These are phyloP conservation scores for Collichthys lucidus DNA, from an alignment of 2,113 vertebrate species.

Conservation along the genomic window DNA sequence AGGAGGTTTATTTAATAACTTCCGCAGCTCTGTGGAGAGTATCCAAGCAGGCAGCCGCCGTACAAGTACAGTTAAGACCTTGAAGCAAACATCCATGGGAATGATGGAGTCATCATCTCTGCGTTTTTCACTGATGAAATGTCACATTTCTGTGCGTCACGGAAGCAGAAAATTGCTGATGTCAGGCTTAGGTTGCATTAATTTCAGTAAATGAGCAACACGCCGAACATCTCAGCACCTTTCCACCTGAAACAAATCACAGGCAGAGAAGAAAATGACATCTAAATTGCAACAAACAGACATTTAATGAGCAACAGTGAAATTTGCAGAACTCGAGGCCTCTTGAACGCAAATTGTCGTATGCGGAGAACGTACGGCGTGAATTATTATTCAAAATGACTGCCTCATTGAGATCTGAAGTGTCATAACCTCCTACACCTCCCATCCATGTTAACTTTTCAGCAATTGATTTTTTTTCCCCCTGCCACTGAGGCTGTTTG, in stretches of 20 bases:
- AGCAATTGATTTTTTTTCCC: constrained; percentile 39
- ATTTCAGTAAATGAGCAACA: constrained; percentile 13
- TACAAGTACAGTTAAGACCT: constrained; percentile 36
- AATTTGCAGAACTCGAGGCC: constrained; percentile 49
- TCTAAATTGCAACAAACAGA: constrained; percentile 44
- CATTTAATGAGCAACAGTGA: constrained; percentile 45
- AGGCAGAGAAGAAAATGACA: constrained; percentile 24
- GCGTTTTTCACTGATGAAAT: constrained; percentile 15
- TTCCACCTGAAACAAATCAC: constrained; percentile 19
- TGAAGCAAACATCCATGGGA: constrained; percentile 38
- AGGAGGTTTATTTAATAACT: constrained; percentile 66
- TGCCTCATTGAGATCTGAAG: constrained; percentile 66
- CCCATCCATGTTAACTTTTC: constrained; percentile 49
- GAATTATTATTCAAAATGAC: constrained; percentile 61
- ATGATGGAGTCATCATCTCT: constrained; percentile 28
- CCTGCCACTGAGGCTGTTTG: constrained; percentile 28
- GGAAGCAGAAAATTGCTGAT: not conserved
- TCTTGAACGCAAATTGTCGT: constrained; percentile 47
- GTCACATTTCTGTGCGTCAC: constrained; percentile 1
- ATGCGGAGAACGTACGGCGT: constrained; percentile 35
- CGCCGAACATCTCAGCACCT: constrained; percentile 1
- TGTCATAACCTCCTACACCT: constrained; percentile 69
- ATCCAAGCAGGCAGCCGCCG: constrained; percentile 45
- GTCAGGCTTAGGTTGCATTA: not conserved
- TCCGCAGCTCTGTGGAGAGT: constrained; percentile 38